phyloP scores from a whole-genome alignment of 2,113 vertebrate species.

The Gymnocephalus cernua region DNA sequence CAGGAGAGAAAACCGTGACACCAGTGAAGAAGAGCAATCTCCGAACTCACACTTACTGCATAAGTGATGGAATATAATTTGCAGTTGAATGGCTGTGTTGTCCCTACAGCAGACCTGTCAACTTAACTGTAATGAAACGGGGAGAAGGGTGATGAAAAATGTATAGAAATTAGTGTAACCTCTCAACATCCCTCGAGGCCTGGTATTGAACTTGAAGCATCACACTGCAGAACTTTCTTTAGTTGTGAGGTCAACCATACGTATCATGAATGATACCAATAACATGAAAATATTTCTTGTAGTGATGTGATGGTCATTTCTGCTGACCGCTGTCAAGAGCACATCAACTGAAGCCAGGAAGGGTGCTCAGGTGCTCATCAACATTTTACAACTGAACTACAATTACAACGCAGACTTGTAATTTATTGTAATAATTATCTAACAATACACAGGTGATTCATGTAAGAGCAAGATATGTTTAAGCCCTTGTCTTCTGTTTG shows the following conservation, averaged over 20 bases:
- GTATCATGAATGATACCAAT: background rate
- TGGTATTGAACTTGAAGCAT: slow-evolving; percentile 21
- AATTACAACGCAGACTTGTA: background rate
- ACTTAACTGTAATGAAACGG: slow-evolving; percentile 52
- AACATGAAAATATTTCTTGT: background rate
- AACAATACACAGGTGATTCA: background rate
- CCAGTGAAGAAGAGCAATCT: background rate
- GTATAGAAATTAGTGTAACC: slow-evolving; percentile 51
- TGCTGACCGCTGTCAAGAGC: background rate
- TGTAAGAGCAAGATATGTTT: background rate
- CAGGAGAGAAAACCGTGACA: slow-evolving; percentile 26
- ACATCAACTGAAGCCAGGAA: background rate
- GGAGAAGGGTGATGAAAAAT: slow-evolving; percentile 59
- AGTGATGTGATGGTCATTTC: background rate
- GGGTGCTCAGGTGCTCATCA: background rate
- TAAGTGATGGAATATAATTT: slow-evolving; percentile 54
- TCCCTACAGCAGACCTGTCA: slow-evolving; percentile 59
- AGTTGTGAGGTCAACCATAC: background rate
- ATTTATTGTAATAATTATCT: background rate
- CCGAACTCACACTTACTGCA: slow-evolving; percentile 14
- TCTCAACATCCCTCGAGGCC: background rate
- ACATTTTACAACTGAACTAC: background rate
- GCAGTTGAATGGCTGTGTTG: slow-evolving; percentile 47
- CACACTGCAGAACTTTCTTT: slow-evolving; percentile 12
- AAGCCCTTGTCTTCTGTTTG: background rate